Conservation (phyloP, 1,140 invertebrate genomes). For the Drosophila burlai region DNA sequence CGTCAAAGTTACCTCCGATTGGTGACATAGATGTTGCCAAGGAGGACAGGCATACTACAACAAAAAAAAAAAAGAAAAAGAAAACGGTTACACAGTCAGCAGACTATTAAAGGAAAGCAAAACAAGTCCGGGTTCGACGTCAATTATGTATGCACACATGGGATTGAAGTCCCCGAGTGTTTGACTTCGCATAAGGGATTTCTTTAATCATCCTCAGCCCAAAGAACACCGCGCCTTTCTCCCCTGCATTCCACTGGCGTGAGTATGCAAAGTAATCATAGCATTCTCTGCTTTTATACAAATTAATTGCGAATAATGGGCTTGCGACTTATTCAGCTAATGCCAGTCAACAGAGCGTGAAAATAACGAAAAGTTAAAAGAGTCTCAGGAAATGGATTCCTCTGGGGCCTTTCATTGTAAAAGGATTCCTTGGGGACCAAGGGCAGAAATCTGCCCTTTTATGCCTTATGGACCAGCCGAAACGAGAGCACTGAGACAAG, state of each 20-base stretch:
- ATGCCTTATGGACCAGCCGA: neutral
- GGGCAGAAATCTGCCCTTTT: neutral
- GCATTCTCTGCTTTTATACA: slow-evolving; percentile 7
- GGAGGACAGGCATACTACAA: neutral
- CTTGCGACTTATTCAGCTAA: neutral
- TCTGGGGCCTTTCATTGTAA: neutral
- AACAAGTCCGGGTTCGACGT: slow-evolving; percentile 1
- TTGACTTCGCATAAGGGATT: slow-evolving; percentile 3
- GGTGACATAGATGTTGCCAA: neutral
- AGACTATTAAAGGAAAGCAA: neutral
- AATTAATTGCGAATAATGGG: slow-evolving; percentile 9
- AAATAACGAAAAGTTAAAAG: slow-evolving; percentile 5
- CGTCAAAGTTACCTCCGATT: neutral
- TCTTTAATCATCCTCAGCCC: slow-evolving; percentile 2
- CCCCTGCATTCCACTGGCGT: no score
- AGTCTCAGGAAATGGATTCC: neutral
- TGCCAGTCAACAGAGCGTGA: neutral
- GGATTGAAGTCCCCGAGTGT: slow-evolving; percentile 7
- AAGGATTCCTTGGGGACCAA: neutral
- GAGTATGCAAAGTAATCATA: slow-evolving; percentile 7
- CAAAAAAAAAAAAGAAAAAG: neutral
- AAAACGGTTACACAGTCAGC: neutral
- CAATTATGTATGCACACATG: slow-evolving; percentile 2
- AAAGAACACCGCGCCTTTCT: neutral
- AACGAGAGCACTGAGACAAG: neutral